Base-by-base conservation (phyloP, 2,888 invertebrate genomes). In the Hydrotaea diabolus region DNA sequence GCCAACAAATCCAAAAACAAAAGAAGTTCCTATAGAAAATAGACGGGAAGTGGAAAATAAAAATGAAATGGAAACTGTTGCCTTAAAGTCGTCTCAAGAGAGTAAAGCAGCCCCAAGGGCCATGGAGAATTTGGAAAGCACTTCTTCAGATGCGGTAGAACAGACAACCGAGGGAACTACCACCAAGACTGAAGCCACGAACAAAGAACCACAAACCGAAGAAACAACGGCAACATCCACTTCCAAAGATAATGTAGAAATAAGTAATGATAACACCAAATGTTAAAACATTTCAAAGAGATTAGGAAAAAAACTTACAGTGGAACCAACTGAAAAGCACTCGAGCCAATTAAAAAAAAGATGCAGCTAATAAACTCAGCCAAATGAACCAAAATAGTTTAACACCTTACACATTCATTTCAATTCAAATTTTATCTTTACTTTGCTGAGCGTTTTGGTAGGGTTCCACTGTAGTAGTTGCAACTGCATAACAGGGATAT, bases 401-500 rank as follows among this genome's bases (percentile, higher is more conserved):
- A 26, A 26, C 23, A 59, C 49, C n/a, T 0, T 13, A 15, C 15
- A 26, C 21, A 23, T 8, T 31, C 31, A 31, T 2, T 31, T 31
- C 7, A 31, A 31, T 55, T 55, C 21, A 19, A 19, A 55, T n/a
- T 43, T 7, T 3, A 43, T 31, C 31, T n/a, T n/a, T n/a, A n/a
- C n/a, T n/a, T n/a, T n/a, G n/a, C 5, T 36, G 36, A 13, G 43
- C 2, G 4, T 43, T 43, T 43, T 43, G 13, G 13, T 43, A 3
- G 11, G 26, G 59, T 59, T 59, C 59, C 59, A 59, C 59, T 59
- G 59, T 55, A 21, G 11, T 46, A 43, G 19, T 21, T 23, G 19
- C 21, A 66, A 66, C 43, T n/a, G 11, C 43, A 69, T 43, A 39
- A 69, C 69, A 69, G 69, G 69, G 69, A 69, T 69, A 19, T 69